phyloP scores from a whole-genome alignment of 2,888 invertebrate species.

The Acleris laterana region DNA sequence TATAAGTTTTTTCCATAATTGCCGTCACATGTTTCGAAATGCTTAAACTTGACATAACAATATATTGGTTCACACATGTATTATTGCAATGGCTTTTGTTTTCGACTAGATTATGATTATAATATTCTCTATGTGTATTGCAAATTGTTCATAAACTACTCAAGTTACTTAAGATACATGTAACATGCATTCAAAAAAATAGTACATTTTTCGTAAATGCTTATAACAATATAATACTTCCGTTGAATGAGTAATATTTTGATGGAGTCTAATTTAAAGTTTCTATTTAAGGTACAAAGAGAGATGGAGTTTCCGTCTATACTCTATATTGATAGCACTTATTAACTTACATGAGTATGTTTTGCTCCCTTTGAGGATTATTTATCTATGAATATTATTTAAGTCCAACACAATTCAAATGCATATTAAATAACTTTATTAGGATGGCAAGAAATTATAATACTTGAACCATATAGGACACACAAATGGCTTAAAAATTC shows the following conservation, averaged over 20 bases:
- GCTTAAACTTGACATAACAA: conserved; percentile 43
- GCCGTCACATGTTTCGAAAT: conserved; percentile 53
- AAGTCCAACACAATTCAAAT: conserved; percentile 23
- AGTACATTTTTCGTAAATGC: conserved; percentile 37
- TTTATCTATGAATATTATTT: conserved; percentile 10
- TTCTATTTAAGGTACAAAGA: neutral
- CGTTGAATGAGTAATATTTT: conserved; percentile 16
- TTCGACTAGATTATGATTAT: conserved; percentile 81
- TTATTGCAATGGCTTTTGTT: conserved; percentile 83
- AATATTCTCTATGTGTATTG: conserved; percentile 74
- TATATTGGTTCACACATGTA: conserved; percentile 52
- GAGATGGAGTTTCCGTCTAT: neutral
- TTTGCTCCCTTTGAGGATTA: conserved; percentile 33
- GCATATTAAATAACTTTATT: conserved; percentile 15
- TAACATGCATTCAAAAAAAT: conserved; percentile 23
- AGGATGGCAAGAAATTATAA: conserved; percentile 66
- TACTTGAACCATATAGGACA: conserved; percentile 54
- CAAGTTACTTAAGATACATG: conserved; percentile 22
- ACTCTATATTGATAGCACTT: conserved; percentile 14
- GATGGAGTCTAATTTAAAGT: neutral
- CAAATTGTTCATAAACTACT: conserved; percentile 45
- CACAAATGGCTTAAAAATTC: conserved; percentile 40
- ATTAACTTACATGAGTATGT: conserved; percentile 26
- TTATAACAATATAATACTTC: conserved; percentile 30
- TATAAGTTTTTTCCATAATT: conserved; percentile 56